Base-by-base conservation (phyloP, 1,140 invertebrate genomes). In the Pteromalus puparum region DNA sequence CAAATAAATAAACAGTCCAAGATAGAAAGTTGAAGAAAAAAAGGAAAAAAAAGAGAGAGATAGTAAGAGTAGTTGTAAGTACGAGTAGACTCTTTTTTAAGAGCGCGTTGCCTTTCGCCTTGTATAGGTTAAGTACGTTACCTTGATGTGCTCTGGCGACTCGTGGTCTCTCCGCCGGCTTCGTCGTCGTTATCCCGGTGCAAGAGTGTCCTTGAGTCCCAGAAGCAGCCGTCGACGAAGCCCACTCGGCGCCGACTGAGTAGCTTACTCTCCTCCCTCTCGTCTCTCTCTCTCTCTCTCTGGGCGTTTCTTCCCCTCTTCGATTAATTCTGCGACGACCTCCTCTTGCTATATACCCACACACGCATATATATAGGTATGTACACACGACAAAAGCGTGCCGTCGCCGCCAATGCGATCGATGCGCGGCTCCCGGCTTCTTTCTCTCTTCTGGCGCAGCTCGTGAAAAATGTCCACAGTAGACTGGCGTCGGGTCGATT, bases 71-170 rank as follows among this genome's bases (percentile, higher is more conserved):
- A 68, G 1, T 53, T 15, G 12, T 1, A 46, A 46, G 12, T 13
- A 12, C 48, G 53, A n/a, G 21, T 61, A 70, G 26, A n/a, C 13
- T 28, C 21, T 3, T 30, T 70, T 13, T 70, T 24, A 26, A 26
- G 26, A 30, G 68, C 67, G n/a, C 67, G 68, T 18, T 70, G 68
- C 46, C 46, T 6, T 7, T 65, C 13, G 30, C 26, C 18, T 76
- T 70, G 15, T 13, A 67, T 10, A 79, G 82, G 76, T 84, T 84
- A 79, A 73, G 76, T 84, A 73, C 46, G 12, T 84, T 84, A 84
- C 82, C 82, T 83, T 83, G 70, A 46, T 53, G 28, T 9, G 34
- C 4, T n/a, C 72, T 28, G 26, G 72, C 26, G 34, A 74, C 26
- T 67, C 26, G 28, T 18, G 3, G 28, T 81, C 38, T 24, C n/a